Evolutionary conservation across 2,888 invertebrate species (phyloP), one percentile per base, ranked within the genome.

Genomic region (Cetonia aurata): DNA sequence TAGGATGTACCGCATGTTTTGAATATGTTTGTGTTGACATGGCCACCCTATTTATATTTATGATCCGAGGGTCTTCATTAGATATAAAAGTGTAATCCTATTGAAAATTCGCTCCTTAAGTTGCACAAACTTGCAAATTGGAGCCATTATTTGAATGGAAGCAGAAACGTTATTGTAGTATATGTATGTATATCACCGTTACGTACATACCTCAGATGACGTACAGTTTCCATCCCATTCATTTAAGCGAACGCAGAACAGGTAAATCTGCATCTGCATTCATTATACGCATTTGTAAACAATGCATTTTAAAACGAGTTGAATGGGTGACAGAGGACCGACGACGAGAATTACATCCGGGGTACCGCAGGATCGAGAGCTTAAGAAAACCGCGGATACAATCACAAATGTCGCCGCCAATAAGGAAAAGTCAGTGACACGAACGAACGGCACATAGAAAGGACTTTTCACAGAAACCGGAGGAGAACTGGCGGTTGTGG

Each of bases 401-500:
- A 65, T 65, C 62, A 50, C 69, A 52, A 48, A 37, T 44, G 52
- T 41, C 37, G 42, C 31, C 60, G 60, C 44, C 52, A 31, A 50
- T 37, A 25, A 15, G 15, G 17, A 46, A 41, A 65, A 37, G 50
- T 65, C 50, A 50, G 50, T 65, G 50, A 65, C 50, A 52, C 62
- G 50, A 52, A 50, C 33, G 62, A 65, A 65, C 69, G 62, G 48
- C 72, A 73, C 72, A 73, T 71, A 56, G 69, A 69, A 67, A 73
- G 70, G 65, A 71, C 67, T 70, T 71, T 73, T 78, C 77, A 75
- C 79, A 79, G 79, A 79, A 78, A 79, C 80, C 77, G 77, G 75
- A 65, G 72, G 25, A 67, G 68, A 69, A 72, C 62, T 41, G 69
- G 71, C 71, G 67, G 67, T 70, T 73, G 74, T 74, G 77, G 77